Percentiles rank a stretch among this genome's conserved stretches.
phyloP scores from a whole-genome alignment of 2,888 invertebrate genomes.

The Boloria selene region DNA sequence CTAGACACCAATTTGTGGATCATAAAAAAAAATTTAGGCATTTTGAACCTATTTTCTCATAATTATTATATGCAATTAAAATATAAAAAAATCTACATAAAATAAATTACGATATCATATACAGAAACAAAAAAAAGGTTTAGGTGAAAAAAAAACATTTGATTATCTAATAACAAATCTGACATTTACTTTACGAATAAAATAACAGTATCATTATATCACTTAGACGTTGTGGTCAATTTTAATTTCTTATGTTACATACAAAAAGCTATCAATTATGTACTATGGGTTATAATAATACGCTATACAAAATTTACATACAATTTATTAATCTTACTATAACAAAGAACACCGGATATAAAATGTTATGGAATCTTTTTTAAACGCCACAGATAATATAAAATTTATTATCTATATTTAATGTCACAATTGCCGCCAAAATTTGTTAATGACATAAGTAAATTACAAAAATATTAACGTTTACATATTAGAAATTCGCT shows the following conservation, averaged over 20 bases:
- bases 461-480: slow-evolving; percentile 24
- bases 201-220: slow-evolving; percentile 60
- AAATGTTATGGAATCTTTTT: slow-evolving; percentile 69
- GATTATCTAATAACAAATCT: slow-evolving; percentile 53
- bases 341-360: slow-evolving; percentile 61
- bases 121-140: background rate
- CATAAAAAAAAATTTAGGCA: too few relatives aligned
- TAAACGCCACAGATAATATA: slow-evolving; percentile 39
- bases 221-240: slow-evolving; percentile 54
- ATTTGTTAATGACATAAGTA: slow-evolving; percentile 1
- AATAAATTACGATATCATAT: background rate
- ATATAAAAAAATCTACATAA: too few relatives aligned
- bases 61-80: too few relatives aligned
- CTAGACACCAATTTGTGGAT: too few relatives aligned
- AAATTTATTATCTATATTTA: background rate
- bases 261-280: slow-evolving; percentile 51
- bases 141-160: slow-evolving; percentile 47
- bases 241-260: slow-evolving; percentile 50
- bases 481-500: slow-evolving; percentile 7
- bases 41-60: too few relatives aligned
- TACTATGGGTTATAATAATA: slow-evolving; percentile 19
- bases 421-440: slow-evolving; percentile 15
- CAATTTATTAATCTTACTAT: slow-evolving; percentile 50
- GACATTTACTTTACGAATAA: slow-evolving; percentile 74
- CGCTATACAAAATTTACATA: slow-evolving; percentile 76